These are phyloP conservation scores for Rhabdomys dilectus DNA, from an alignment of 2,113 vertebrate genomes.

Conservation along the genomic window DNA sequence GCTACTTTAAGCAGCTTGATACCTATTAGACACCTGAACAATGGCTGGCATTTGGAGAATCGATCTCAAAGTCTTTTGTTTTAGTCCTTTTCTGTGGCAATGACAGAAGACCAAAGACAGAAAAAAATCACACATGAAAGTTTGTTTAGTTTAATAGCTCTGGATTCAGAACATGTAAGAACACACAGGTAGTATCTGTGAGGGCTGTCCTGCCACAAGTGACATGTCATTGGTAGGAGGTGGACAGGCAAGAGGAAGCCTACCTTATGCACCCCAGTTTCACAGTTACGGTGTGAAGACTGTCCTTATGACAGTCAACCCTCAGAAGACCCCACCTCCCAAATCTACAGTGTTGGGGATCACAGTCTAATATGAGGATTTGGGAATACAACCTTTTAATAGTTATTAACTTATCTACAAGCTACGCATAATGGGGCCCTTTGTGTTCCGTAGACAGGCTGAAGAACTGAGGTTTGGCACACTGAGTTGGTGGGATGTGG, in stretches of 20 bases:
- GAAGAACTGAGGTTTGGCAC: slow-evolving; percentile 14
- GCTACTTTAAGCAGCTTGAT: not conserved
- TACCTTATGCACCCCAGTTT: too few relatives aligned
- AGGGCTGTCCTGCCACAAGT: not conserved
- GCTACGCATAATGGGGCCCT: too few relatives aligned
- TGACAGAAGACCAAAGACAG: not conserved
- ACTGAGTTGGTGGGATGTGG: not conserved
- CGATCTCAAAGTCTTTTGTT: not conserved
- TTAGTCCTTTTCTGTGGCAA: not conserved
- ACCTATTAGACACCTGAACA: not conserved
- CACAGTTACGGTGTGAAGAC: not conserved
- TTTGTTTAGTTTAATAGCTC: not conserved
- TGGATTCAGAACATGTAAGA: not conserved
- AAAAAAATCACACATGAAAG: not conserved
- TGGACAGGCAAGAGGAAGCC: not conserved
- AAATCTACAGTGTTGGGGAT: not conserved
- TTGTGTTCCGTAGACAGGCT: not conserved
- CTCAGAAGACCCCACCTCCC: not conserved
- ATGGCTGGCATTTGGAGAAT: not conserved
- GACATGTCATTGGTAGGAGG: not conserved
- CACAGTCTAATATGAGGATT: not conserved
- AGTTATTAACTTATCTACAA: not conserved
- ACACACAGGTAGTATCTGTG: not conserved
- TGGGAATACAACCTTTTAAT: not conserved
- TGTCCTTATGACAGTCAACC: not conserved